Evolutionary conservation across 2,113 vertebrate genomes (phyloP).

Genomic region (Mesoclemmys tuberculata): DNA sequence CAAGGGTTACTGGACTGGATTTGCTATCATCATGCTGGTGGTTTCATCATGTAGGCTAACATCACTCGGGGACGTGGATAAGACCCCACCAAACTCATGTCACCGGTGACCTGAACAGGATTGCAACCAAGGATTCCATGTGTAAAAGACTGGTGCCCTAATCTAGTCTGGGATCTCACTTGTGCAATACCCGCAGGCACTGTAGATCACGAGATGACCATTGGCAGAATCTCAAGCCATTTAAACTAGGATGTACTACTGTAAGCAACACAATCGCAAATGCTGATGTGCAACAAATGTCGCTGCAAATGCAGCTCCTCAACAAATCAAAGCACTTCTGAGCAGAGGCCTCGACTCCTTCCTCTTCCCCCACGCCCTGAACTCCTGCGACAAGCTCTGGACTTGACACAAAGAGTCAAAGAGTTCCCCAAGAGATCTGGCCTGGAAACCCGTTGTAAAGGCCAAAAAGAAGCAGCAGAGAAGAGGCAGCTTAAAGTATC

Average conservation of each 20-base stretch:
- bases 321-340: neutral
- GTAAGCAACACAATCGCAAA: neutral
- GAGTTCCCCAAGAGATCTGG: slow-evolving; percentile 27
- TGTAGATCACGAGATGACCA: too few relatives aligned
- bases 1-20: neutral
- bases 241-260: neutral
- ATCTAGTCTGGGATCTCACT: neutral
- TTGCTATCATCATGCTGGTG: neutral
- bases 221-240: too few relatives aligned
- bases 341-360: neutral
- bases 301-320: neutral
- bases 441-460: slow-evolving; percentile 70
- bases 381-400: slow-evolving; percentile 26
- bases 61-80: neutral
- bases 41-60: neutral
- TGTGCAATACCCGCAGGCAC: neutral
- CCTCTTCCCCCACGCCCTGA: neutral
- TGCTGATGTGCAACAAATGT: neutral
- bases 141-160: neutral
- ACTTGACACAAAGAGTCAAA: slow-evolving; percentile 27
- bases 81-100: neutral
- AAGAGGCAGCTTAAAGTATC: slow-evolving; percentile 82
- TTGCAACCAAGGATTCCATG: neutral
- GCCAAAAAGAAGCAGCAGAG: slow-evolving; percentile 41
- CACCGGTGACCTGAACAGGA: neutral